These are phyloP conservation scores for Ernsta delagoae DNA, from an alignment of 2,888 invertebrate species.

Conservation along the genomic window DNA sequence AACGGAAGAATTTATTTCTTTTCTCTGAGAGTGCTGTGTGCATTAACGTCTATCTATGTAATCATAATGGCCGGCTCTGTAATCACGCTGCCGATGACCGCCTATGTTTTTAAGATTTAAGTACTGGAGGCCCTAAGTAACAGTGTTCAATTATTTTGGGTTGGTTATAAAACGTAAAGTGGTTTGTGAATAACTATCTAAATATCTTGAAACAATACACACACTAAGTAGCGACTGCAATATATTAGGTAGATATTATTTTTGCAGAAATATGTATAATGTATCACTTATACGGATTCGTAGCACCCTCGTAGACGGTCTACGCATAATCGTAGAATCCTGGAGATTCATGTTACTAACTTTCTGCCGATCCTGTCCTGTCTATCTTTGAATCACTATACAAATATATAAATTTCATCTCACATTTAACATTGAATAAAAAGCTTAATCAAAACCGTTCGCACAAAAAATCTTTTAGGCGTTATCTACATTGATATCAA, in stretches of 20 bases:
- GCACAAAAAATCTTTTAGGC: slow-evolving; percentile 38
- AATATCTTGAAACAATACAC: not conserved
- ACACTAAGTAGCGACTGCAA: not conserved
- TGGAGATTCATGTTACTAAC: not conserved
- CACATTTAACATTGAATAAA: not conserved
- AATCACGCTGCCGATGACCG: no score
- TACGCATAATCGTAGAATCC: not conserved
- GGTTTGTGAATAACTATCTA: not conserved
- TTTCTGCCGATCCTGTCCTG: not conserved
- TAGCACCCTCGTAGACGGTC: not conserved
- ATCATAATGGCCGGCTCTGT: no score
- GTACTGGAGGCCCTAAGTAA: not conserved
- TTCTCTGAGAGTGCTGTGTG: no score
- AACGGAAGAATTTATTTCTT: not conserved
- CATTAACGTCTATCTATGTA: no score
- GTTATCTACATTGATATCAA: slow-evolving; percentile 45
- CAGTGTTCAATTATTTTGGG: not conserved
- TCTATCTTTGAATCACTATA: not conserved
- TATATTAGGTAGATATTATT: not conserved
- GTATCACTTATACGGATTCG: not conserved
- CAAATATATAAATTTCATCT: not conserved
- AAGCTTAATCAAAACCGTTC: not conserved
- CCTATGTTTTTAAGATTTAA: not conserved
- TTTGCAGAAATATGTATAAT: not conserved
- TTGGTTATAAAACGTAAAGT: not conserved